Evolutionary conservation across 1,140 invertebrate genomes (phyloP).

Genomic region (Parapsyche elsis): DNA sequence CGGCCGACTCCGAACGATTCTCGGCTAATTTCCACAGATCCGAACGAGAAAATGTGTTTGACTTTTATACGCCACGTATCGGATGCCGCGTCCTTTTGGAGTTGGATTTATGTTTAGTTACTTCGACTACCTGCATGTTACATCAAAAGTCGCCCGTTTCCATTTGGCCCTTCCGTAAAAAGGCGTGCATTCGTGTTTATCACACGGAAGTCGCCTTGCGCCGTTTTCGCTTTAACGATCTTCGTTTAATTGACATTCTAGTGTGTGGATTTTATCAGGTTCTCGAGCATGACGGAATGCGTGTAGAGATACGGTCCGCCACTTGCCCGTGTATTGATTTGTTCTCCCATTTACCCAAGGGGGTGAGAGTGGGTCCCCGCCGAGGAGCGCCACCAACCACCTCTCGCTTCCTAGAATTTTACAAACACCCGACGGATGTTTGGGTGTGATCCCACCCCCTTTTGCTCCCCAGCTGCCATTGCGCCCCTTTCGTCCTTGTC

Average conservation of each 20-base stretch:
- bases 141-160: no score
- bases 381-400: conserved; percentile 13
- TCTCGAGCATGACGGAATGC: not conserved
- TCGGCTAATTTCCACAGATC: no score
- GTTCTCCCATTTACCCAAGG: conserved; percentile 35
- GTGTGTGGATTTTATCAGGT: not conserved
- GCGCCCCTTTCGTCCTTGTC: not conserved
- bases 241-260: not conserved
- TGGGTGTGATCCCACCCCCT: not conserved
- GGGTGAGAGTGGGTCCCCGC: conserved; percentile 20
- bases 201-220: no score
- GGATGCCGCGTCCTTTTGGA: no score
- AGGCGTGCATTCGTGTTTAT: no score
- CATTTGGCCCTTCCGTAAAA: no score
- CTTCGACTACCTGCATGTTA: no score
- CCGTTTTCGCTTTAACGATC: no score
- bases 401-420: conserved; percentile 33
- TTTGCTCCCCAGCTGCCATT: not conserved
- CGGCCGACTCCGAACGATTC: not conserved
- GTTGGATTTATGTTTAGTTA: no score
- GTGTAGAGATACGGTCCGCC: conserved; percentile 36
- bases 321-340: conserved; percentile 41
- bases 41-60: no score
- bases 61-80: no score
- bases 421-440: conserved; percentile 34